Evolutionary conservation across 2,113 vertebrate genomes (phyloP).

Genomic region (Rutilus rutilus): DNA sequence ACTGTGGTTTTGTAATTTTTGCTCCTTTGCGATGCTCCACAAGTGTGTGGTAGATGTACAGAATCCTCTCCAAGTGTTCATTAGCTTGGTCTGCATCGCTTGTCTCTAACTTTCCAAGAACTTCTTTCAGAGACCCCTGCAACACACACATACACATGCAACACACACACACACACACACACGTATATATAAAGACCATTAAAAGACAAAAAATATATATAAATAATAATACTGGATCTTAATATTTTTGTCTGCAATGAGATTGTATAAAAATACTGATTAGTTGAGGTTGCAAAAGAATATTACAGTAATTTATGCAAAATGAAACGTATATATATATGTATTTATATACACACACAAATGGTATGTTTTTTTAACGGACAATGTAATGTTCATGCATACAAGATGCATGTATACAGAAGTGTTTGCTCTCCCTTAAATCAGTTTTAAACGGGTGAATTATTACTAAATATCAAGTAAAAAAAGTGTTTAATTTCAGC

Average conservation of each 20-base stretch:
- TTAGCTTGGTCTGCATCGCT: slow-evolving; percentile 63
- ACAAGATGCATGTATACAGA: too few species aligned
- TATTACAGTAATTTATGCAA: too few species aligned
- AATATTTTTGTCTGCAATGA: too few species aligned
- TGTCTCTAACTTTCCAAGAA: slow-evolving; percentile 52
- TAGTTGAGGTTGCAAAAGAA: too few species aligned
- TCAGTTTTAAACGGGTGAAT: too few species aligned
- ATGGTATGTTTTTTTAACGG: too few species aligned
- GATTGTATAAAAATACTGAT: too few species aligned
- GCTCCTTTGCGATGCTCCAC: slow-evolving; percentile 81
- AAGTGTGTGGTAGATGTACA: slow-evolving; percentile 83
- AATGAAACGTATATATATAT: not conserved
- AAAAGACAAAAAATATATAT: not conserved
- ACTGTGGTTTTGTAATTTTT: slow-evolving; percentile 83
- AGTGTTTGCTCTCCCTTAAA: too few species aligned
- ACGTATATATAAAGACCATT: not conserved
- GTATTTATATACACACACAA: not conserved
- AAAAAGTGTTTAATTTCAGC: not conserved
- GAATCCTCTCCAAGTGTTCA: slow-evolving; percentile 86
- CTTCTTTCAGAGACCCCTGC: slow-evolving; percentile 64
- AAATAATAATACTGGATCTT: too few species aligned
- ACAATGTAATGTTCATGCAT: too few species aligned
- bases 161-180: not conserved
- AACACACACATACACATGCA: not conserved
- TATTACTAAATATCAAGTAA: too few species aligned